Evolutionary conservation across 1,140 invertebrate species (phyloP).

Genomic region (Aphelenchoides avenae): DNA sequence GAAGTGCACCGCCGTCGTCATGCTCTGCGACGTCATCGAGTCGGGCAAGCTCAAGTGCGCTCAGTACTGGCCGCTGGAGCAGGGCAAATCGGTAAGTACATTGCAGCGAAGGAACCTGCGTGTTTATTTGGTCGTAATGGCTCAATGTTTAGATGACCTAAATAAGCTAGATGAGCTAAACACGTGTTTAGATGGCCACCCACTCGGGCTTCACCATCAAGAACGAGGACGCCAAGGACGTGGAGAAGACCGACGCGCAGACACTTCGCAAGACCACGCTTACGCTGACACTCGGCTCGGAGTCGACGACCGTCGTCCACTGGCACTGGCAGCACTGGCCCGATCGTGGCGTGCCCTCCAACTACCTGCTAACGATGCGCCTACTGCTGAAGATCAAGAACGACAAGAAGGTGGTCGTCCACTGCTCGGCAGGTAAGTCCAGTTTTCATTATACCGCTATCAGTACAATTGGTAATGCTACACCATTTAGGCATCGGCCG

Average conservation of each 20-base stretch:
- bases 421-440: conserved; percentile 35
- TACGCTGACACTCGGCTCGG: too few relatives aligned
- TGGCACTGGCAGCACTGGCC: conserved; percentile 38
- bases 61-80: conserved; percentile 25
- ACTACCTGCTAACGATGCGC: conserved; percentile 22
- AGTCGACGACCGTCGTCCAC: too few relatives aligned
- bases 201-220: conserved; percentile 2
- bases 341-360: conserved; percentile 36
- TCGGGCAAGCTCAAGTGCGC: conserved; percentile 50
- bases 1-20: conserved; percentile 60
- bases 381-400: conserved; percentile 17
- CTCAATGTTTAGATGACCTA: too few relatives aligned
- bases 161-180: too few relatives aligned
- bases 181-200: too few relatives aligned
- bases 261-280: too few relatives aligned
- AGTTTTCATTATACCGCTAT: background rate
- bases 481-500: conserved; percentile 40
- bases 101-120: too few relatives aligned
- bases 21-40: conserved; percentile 61
- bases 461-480: too few relatives aligned
- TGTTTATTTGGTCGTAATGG: too few relatives aligned
- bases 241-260: too few relatives aligned
- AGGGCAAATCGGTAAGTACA: too few relatives aligned
- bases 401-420: conserved; percentile 20
- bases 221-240: background rate